Conservation (phyloP, 1,140 invertebrate species). For the Gryon sp. region DNA sequence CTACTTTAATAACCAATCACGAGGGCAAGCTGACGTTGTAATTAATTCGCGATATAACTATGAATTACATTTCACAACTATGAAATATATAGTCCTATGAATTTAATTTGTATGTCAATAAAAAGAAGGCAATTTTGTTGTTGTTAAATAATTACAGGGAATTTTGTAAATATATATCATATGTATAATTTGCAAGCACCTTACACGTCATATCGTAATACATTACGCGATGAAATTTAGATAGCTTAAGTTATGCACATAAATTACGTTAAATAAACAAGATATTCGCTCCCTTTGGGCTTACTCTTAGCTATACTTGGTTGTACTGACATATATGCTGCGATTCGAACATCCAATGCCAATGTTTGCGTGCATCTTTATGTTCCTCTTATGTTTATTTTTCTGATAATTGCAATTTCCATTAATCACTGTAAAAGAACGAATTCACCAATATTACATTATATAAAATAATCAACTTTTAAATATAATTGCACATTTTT, state of each 20-base stretch:
- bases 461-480: too few species aligned
- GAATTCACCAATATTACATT: too few species aligned
- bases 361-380: too few species aligned
- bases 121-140: not conserved
- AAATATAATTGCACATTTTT: too few species aligned
- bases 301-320: slow-evolving; percentile 14
- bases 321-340: slow-evolving; percentile 35
- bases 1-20: not conserved
- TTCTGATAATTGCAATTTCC: too few species aligned
- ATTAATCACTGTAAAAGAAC: too few species aligned
- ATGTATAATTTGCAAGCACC: slow-evolving; percentile 30
- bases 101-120: not conserved
- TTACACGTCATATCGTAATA: slow-evolving; percentile 34
- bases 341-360: not conserved
- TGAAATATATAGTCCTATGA: not conserved
- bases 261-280: slow-evolving; percentile 54
- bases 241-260: slow-evolving; percentile 44
- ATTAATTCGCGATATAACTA: not conserved
- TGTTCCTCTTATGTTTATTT: too few species aligned
- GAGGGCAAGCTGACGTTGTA: not conserved
- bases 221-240: slow-evolving; percentile 49
- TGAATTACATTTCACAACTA: not conserved
- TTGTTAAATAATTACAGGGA: slow-evolving; percentile 17
- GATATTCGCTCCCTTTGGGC: slow-evolving; percentile 40
- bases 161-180: slow-evolving; percentile 12